These are phyloP conservation scores for Hyphantria cunea DNA, from an alignment of 1,140 invertebrate species.

Conservation along the genomic window DNA sequence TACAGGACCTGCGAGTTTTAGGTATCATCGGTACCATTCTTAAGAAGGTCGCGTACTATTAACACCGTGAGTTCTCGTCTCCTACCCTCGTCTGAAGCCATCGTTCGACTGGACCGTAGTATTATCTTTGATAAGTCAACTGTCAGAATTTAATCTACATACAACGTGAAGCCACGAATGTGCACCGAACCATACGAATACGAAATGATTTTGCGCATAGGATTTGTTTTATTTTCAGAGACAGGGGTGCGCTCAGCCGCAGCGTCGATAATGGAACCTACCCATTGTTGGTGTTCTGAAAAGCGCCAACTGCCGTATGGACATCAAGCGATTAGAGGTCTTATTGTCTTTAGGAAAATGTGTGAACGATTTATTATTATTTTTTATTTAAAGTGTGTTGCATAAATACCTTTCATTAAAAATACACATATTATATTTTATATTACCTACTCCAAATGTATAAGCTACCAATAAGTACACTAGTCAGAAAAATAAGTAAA, in stretches of 20 bases:
- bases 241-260: slow-evolving; percentile 34
- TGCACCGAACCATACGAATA: slow-evolving; percentile 35
- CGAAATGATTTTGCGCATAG: slow-evolving; percentile 38
- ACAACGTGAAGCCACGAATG: slow-evolving; percentile 28
- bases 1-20: no score
- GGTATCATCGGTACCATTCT: no score
- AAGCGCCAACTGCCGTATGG: slow-evolving; percentile 30
- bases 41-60: not conserved
- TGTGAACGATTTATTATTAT: slow-evolving; percentile 18
- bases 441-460: no score
- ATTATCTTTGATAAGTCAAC: slow-evolving; percentile 36
- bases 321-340: slow-evolving; percentile 31
- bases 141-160: slow-evolving; percentile 36
- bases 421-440: no score
- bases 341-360: slow-evolving; percentile 25
- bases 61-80: slow-evolving; percentile 11
- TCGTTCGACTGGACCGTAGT: slow-evolving; percentile 18
- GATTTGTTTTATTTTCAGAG: slow-evolving; percentile 42
- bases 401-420: no score
- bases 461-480: no score
- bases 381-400: slow-evolving; percentile 13
- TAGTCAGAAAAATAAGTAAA: no score
- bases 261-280: slow-evolving; percentile 35
- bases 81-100: not conserved
- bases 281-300: slow-evolving; percentile 29